Evolutionary conservation across 2,113 vertebrate genomes (phyloP), one percentile per base, ranked within the genome.

Genomic region (Erinaceus europaeus): DNA sequence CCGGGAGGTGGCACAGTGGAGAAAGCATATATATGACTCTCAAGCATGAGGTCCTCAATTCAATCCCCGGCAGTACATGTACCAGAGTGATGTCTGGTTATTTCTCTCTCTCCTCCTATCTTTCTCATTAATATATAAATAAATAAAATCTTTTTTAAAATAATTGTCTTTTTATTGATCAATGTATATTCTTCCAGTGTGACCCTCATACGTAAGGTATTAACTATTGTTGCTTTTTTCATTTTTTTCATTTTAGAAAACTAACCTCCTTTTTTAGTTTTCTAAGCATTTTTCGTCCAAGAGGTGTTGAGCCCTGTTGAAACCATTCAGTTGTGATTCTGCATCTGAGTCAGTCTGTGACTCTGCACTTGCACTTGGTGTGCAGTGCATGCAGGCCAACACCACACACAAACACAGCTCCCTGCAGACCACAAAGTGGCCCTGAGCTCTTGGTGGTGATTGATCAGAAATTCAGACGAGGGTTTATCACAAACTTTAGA

Each of bases 211-310:
- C 67, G 65, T 69, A 72, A 81, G 13, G 57, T 18, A 77, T 85
- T 80, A 34, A 9, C 40, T 92, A 0, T 23, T 75, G 29, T 74
- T 84, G 27, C 61, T 25, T 75, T n/a, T 68, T 46, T 44, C 69
- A 12, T 14, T 48, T 32, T 68, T 64, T 84, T 18, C 27, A 83
- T 87, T 17, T 83, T 79, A 74, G 36, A 62, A 9, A 78, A 71
- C 1, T 38, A 27, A 50, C 3, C n/a, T 14, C 21, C 12, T 68
- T 78, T 84, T 69, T 4, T 20, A 68, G 67, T 29, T 52, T 82
- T 86, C 69, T 79, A 62, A 74, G 90, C 55, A 6, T 6, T 83
- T 94, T 93, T 65, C 48, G 46, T 89, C 27, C 71, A 86, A 85
- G 52, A 1, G 2, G 17, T 57, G 18, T 50, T 53, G 73, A 75